phyloP scores from a whole-genome alignment of 2,797 vertebrate genomes.

The Pangasius sanitwongsei region DNA sequence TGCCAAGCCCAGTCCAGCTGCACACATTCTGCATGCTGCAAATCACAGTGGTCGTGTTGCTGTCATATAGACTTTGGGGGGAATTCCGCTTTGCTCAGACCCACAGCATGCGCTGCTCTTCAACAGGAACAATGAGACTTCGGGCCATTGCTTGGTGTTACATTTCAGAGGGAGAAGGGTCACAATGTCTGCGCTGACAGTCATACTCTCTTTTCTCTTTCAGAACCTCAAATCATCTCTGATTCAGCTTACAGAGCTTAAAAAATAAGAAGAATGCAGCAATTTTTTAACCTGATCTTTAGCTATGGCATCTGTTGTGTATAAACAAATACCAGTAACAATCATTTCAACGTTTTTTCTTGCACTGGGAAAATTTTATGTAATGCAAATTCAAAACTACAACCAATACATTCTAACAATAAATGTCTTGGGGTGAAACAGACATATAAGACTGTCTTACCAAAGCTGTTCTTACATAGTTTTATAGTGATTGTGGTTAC shows the following conservation, averaged over 20 bases:
- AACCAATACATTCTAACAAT: neutral
- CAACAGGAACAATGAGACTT: slow-evolving; percentile 74
- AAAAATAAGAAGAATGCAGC: slow-evolving; percentile 27
- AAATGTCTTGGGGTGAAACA: neutral
- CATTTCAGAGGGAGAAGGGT: slow-evolving; percentile 75
- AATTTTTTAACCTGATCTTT: slow-evolving; percentile 11
- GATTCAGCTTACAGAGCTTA: slow-evolving; percentile 34
- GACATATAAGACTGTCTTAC: neutral
- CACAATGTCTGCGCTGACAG: slow-evolving; percentile 71
- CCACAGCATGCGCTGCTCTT: slow-evolving; percentile 73
- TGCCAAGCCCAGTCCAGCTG: slow-evolving; percentile 80
- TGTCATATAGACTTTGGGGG: slow-evolving; percentile 83
- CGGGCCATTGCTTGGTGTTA: slow-evolving; percentile 71
- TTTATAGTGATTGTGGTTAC: neutral
- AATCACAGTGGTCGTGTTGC: slow-evolving; percentile 76
- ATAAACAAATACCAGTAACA: neutral
- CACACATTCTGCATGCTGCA: slow-evolving; percentile 79
- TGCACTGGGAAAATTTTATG: neutral
- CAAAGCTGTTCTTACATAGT: neutral
- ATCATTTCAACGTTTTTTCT: neutral
- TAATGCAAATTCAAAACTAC: neutral
- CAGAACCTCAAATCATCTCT: slow-evolving; percentile 51
- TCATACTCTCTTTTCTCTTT: slow-evolving; percentile 38
- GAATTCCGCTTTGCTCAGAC: slow-evolving; percentile 81
- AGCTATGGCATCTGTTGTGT: neutral